Conservation (phyloP, 2,113 vertebrate species). For the Sphyrna mokarran region DNA sequence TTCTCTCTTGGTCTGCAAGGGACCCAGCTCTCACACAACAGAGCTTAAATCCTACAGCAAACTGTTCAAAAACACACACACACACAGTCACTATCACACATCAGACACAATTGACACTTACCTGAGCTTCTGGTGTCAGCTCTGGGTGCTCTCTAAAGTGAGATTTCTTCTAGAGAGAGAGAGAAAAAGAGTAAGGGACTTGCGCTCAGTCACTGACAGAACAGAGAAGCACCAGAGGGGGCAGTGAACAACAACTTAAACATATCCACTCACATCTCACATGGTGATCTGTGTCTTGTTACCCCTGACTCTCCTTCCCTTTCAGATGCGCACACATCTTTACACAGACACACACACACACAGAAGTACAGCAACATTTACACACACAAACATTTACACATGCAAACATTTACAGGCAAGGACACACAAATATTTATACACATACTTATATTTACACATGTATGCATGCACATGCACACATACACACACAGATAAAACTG, state of each 20-base stretch:
- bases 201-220: background rate
- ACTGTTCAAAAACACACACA: background rate
- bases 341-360: background rate
- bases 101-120: background rate
- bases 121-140: background rate
- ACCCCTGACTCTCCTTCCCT: background rate
- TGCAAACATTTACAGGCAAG: background rate
- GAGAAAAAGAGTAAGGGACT: background rate
- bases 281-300: background rate
- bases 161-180: background rate
- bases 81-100: background rate
- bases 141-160: background rate
- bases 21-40: background rate
- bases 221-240: background rate
- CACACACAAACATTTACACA: background rate
- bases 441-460: background rate
- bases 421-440: background rate
- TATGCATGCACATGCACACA: too few species aligned
- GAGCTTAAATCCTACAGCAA: background rate
- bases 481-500: background rate
- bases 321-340: background rate
- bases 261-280: background rate
- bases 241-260: slow-evolving; percentile 2
- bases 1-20: background rate
- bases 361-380: background rate